A percentile compares a stretch with the other conserved stretches of the same genome.
phyloP scores from a whole-genome alignment of 1,140 invertebrate genomes.

The Calliopsis andreniformis region DNA sequence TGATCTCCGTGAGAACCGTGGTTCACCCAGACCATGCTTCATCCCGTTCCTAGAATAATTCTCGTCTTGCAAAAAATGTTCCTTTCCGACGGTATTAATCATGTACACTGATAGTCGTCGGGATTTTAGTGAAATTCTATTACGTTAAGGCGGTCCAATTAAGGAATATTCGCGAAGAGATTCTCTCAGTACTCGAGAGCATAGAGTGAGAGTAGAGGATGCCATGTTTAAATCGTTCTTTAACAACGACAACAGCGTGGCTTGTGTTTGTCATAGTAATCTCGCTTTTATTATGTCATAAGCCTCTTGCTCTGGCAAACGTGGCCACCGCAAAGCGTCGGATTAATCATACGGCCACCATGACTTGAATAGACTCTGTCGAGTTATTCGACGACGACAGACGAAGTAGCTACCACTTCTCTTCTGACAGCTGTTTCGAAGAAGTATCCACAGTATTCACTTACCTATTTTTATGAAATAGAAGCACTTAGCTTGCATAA shows the following conservation, averaged over 20 bases:
- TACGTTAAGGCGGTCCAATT: no score
- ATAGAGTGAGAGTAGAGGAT: not conserved
- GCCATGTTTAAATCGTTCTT: not conserved
- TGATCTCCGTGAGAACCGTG: not conserved
- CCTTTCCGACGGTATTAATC: not conserved
- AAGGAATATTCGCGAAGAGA: not conserved
- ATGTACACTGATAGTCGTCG: no score
- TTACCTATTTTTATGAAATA: no score
- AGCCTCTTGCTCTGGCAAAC: constrained; percentile 6
- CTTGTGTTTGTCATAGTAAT: constrained; percentile 16
- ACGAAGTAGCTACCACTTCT: not conserved
- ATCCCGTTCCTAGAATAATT: not conserved
- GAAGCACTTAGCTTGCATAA: no score
- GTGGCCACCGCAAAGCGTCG: constrained; percentile 20
- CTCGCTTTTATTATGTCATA: constrained; percentile 32
- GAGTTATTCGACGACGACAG: constrained; percentile 8
- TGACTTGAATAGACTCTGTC: constrained; percentile 1
- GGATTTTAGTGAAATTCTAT: no score
- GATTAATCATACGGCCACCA: constrained; percentile 32
- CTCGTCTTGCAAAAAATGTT: no score
- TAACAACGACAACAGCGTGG: not conserved
- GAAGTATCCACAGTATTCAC: no score
- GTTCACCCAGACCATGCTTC: no score
- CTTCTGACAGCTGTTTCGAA: not conserved
- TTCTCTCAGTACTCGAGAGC: not conserved